Evolutionary conservation across 1,140 invertebrate genomes (phyloP).

Genomic region (Megalopta genalis): DNA sequence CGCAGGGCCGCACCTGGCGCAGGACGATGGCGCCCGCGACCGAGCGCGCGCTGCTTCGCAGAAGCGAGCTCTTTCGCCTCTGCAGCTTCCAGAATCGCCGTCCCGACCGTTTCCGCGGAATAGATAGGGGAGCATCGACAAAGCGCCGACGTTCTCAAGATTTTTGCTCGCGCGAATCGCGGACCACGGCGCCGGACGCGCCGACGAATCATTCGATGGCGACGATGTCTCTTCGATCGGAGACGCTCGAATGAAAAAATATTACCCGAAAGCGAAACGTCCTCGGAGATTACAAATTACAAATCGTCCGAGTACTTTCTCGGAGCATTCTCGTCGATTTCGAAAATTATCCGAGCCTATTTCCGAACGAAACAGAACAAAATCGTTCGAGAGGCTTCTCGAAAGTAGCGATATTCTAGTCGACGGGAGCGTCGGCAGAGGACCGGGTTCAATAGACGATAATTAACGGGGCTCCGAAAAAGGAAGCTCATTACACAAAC

Average conservation of each 20-base stretch:
- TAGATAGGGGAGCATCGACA: not conserved
- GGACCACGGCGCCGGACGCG: not conserved
- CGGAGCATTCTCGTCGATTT: too few relatives aligned
- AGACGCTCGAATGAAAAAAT: too few relatives aligned
- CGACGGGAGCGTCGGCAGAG: not conserved
- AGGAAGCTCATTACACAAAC: constrained; percentile 39
- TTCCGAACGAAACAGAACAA: too few relatives aligned
- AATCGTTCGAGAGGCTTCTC: not conserved
- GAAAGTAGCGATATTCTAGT: not conserved
- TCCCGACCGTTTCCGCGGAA: constrained; percentile 52
- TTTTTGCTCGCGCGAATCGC: not conserved
- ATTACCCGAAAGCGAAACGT: too few relatives aligned
- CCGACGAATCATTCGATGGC: too few relatives aligned
- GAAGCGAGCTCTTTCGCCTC: constrained; percentile 29
- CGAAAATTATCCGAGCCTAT: too few relatives aligned
- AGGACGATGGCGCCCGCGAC: constrained; percentile 21
- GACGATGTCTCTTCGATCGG: too few relatives aligned
- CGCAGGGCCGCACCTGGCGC: constrained; percentile 11
- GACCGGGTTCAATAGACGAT: constrained; percentile 34
- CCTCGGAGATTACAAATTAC: too few relatives aligned
- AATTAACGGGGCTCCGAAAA: constrained; percentile 42
- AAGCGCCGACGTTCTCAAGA: not conserved
- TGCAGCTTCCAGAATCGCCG: constrained; percentile 31
- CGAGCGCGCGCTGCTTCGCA: constrained; percentile 26
- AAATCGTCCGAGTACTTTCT: too few relatives aligned